Evolutionary conservation across 2,797 vertebrate genomes (phyloP), one percentile per base, ranked within the genome.

Genomic region (Paramormyrops hopkinsi): DNA sequence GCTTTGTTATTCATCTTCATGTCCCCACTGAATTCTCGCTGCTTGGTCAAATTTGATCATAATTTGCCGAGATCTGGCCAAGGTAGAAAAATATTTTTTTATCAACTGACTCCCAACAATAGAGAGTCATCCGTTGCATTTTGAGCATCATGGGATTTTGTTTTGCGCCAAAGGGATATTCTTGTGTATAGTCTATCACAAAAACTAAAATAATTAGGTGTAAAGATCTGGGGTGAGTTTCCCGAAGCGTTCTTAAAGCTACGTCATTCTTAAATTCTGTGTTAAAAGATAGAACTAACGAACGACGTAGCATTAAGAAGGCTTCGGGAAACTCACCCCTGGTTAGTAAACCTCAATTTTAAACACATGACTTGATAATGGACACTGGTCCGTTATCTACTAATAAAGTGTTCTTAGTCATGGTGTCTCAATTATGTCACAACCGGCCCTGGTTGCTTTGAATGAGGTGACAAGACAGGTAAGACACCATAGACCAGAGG

Each of bases 31-130:
- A 88, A 56, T 54, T 79, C 29, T 41, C 1, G 5, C 50, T 25
- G 88, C 29, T 51, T 12, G 2, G 53, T 44, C 19, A 59, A 59
- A 59, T 62, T 82, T 53, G 2, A 82, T 88, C 50, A 22, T 79
- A 85, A 54, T 19, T 65, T 62, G 12, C 37, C 69, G n/a, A 85
- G 54, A 62, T 41, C 54, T 41, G 44, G 54, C 14, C 8, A 56
- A 62, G 37, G 25, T 84, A 56, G 82, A 89, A 89, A 89, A 73
- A 86, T 69, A 73, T 48, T 37, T 73, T 59, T 53, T 14, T n/a
- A 59, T 37, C 48, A 65, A 29, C 69, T 44, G 51, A 56, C 5
- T 4, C 88, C 53, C 51, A 53, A 84, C 22, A 44, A 89, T 48
- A 25, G 22, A 9, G 1, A 69, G 33, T 8, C 2, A 11, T 37